Conservation (phyloP, 2,888 invertebrate genomes). For the Sinhomidia bicolor region DNA sequence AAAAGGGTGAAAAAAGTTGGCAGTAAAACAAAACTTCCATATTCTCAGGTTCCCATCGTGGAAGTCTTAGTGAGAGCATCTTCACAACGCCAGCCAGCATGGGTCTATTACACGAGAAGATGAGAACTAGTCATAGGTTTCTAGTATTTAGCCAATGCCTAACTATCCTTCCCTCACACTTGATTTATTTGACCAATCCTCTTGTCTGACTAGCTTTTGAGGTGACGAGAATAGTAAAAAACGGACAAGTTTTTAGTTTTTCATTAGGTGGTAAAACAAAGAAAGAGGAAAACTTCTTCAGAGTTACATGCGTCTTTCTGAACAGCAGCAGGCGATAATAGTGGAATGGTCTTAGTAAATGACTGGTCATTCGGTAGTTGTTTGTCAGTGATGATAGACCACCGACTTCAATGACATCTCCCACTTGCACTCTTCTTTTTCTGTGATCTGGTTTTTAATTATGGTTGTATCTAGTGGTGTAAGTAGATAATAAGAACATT, state of each 20-base stretch:
- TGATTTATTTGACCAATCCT: slow-evolving; percentile 38
- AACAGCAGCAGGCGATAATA: slow-evolving; percentile 21
- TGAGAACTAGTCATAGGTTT: neutral
- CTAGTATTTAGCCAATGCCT: neutral
- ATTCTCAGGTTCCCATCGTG: slow-evolving; percentile 33
- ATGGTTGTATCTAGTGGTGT: neutral
- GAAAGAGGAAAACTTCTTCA: too few relatives aligned
- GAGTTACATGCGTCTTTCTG: too few relatives aligned
- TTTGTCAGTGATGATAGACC: slow-evolving; percentile 58
- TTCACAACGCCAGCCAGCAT: too few relatives aligned
- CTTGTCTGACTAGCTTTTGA: neutral
- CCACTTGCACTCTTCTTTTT: slow-evolving; percentile 15
- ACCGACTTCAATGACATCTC: slow-evolving; percentile 11
- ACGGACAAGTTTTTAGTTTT: neutral
- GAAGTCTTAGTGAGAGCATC: too few relatives aligned
- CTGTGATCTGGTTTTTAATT: neutral
- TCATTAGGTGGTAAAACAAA: neutral
- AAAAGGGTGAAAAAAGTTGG: slow-evolving; percentile 10
- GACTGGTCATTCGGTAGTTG: slow-evolving; percentile 47
- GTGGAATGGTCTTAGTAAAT: slow-evolving; percentile 11
- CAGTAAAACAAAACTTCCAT: slow-evolving; percentile 35
- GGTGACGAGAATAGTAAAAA: slow-evolving; percentile 16
- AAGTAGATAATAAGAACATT: neutral
- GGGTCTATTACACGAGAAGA: neutral
- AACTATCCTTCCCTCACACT: neutral